Base-by-base conservation (phyloP, 1,140 invertebrate species). In the Holcopasites calliopsidis region DNA sequence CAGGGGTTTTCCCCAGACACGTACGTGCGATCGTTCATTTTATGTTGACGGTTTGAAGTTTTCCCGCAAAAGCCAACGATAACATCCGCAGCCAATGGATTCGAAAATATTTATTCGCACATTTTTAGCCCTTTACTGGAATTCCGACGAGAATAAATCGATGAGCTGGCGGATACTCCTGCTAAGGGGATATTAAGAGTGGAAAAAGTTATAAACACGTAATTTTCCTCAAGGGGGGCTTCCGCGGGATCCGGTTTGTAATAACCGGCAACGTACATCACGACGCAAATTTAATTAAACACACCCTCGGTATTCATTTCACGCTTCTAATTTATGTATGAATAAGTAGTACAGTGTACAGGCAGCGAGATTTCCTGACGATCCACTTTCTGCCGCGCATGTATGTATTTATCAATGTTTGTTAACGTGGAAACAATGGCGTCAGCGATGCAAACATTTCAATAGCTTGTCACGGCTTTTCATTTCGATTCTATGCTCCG, bases 251-350 rank as follows among this genome's bases (percentile, higher is more conserved):
- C n/a, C 76, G 77, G 82, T 87, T 86, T 79, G 86, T 89, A 90
- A 91, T 91, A 91, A 90, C 83, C 79, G 85, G 78, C 76, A n/a
- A 84, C 89, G 85, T 91, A 90, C 86, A 91, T 91, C 89, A 90
- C 79, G 86, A 88, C 86, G 79, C 87, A 87, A 88, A 88, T 91
- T 91, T 91, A 91, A 91, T 91, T 91, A 91, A 91, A 91, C 86
- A 87, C 81, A 73, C 86, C 80, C 82, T 80, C 83, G 88, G 85
- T 87, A 88, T 91, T 91, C 89, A 89, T 90, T 90, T 87, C 82
- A 76, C 79, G 86, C 82, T 82, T 84, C 85, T 90, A 90, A 90
- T 90, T 90, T 90, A 90, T 90, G 89, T 89, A 87, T 87, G 88
- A 89, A 88, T 89, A 89, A 90, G 87, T n/a, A n/a, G n/a, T 90